phyloP scores from a whole-genome alignment of 1,140 invertebrate species.

The Caenorhabditis briggsae region DNA sequence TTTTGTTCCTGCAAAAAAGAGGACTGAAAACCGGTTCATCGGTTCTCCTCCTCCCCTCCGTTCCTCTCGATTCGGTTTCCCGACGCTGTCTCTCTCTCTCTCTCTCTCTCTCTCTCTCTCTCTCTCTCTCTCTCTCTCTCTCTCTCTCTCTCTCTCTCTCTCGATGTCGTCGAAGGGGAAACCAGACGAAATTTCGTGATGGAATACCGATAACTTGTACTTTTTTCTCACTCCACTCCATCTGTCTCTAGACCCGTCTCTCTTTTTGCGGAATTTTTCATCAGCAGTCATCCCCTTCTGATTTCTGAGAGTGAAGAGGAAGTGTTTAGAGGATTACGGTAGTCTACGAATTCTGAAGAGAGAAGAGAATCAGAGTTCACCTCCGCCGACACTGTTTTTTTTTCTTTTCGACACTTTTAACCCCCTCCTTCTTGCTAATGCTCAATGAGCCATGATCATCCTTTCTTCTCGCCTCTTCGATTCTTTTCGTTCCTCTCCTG shows the following conservation, averaged over 20 bases:
- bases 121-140: too few relatives aligned
- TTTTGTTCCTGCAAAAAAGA: constrained; percentile 24
- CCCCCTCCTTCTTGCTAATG: neutral
- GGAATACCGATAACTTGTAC: constrained; percentile 45
- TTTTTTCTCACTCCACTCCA: neutral
- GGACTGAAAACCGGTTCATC: constrained; percentile 26
- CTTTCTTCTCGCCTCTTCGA: neutral
- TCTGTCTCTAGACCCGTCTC: neutral
- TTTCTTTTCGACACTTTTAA: neutral
- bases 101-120: too few relatives aligned
- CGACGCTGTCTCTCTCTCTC: too few relatives aligned
- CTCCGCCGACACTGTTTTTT: neutral
- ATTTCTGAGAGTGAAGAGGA: neutral
- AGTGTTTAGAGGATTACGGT: neutral
- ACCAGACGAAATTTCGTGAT: neutral
- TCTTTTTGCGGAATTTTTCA: neutral
- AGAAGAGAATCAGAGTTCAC: neutral
- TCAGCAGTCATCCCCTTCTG: neutral
- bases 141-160: too few relatives aligned
- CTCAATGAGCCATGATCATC: neutral
- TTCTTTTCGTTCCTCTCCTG: neutral
- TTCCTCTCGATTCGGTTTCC: neutral
- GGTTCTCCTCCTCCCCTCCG: too few relatives aligned
- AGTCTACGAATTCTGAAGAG: neutral
- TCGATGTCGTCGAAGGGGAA: neutral